Conservation (phyloP, 2,113 vertebrate genomes). For the Empidonax alnorum region DNA sequence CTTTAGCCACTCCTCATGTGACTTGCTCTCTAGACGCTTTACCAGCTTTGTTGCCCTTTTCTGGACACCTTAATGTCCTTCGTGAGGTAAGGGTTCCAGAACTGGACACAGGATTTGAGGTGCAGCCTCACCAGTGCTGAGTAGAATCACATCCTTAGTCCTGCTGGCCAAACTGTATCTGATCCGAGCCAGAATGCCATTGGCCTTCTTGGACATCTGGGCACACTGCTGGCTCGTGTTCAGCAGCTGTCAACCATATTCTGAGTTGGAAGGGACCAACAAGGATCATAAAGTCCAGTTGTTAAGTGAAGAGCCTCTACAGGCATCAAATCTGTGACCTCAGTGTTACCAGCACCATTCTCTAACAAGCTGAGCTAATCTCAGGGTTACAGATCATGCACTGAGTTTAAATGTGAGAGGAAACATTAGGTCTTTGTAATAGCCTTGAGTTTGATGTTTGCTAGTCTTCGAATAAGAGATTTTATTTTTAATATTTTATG, state of each 20-base stretch:
- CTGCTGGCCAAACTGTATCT: neutral
- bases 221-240: neutral
- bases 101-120: too few relatives aligned
- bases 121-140: neutral
- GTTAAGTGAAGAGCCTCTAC: neutral
- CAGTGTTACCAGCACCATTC: neutral
- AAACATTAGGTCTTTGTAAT: neutral
- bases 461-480: neutral
- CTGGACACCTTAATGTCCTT: neutral
- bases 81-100: neutral
- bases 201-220: neutral
- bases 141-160: neutral
- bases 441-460: neutral
- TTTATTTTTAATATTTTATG: neutral
- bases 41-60: neutral
- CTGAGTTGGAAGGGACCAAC: neutral
- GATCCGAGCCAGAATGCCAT: neutral
- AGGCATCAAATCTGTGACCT: neutral
- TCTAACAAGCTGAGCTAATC: neutral
- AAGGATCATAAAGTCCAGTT: neutral
- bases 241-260: too few relatives aligned
- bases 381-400: neutral
- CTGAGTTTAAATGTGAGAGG: neutral
- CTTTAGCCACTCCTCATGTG: too few relatives aligned
- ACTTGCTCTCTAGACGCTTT: neutral